Conservation (phyloP, 2,888 invertebrate species). For the Diaperis boleti region DNA sequence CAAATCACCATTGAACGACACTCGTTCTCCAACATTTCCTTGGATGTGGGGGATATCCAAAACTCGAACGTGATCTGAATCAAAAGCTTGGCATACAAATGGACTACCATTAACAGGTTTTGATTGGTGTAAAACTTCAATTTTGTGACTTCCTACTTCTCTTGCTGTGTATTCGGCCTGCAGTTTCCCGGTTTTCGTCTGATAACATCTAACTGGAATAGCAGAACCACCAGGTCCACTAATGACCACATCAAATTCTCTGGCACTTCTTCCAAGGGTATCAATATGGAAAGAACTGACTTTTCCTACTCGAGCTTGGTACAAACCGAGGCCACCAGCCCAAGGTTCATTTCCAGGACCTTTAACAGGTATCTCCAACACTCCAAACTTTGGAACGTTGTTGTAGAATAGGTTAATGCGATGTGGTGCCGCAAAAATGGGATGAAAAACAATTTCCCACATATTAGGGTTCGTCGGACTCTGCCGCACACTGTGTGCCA, state of each 20-base stretch:
- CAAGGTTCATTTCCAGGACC: slow-evolving; percentile 65
- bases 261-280: slow-evolving; percentile 82
- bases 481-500: slow-evolving; percentile 85
- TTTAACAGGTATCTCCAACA: slow-evolving; percentile 71
- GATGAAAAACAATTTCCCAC: slow-evolving; percentile 90
- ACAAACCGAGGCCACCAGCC: slow-evolving; percentile 84
- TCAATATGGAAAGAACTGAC: slow-evolving; percentile 91
- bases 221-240: slow-evolving; percentile 65
- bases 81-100: slow-evolving; percentile 92
- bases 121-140: slow-evolving; percentile 91
- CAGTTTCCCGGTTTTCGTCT: slow-evolving; percentile 94
- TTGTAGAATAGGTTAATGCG: slow-evolving; percentile 88
- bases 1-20: slow-evolving; percentile 84
- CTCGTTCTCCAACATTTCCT: slow-evolving; percentile 85
- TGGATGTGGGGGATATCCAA: slow-evolving; percentile 82
- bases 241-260: slow-evolving; percentile 93
- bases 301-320: slow-evolving; percentile 85
- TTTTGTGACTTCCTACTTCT: slow-evolving; percentile 74
- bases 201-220: slow-evolving; percentile 81
- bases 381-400: slow-evolving; percentile 78
- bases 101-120: slow-evolving; percentile 94
- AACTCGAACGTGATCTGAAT: slow-evolving; percentile 84
- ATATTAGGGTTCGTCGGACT: slow-evolving; percentile 77
- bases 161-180: slow-evolving; percentile 94
- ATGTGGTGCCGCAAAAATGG: slow-evolving; percentile 88